phyloP scores from a whole-genome alignment of 2,888 invertebrate species.

The Vanessa cardui region DNA sequence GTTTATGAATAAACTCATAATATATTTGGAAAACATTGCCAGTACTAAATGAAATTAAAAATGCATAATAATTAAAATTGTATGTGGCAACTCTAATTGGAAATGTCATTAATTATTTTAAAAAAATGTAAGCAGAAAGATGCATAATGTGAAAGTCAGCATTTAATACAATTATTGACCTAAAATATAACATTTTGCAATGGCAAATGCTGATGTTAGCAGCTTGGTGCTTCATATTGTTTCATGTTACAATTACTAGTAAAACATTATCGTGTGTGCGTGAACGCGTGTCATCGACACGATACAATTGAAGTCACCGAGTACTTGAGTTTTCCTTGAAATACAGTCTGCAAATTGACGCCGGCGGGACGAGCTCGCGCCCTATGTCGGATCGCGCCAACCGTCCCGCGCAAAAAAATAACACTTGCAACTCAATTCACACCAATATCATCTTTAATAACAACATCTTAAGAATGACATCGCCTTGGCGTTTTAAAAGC shows the following conservation, averaged over 20 bases:
- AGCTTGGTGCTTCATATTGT: constrained; percentile 38
- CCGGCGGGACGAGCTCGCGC: constrained; percentile 61
- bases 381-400: constrained; percentile 69
- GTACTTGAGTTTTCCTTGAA: constrained; percentile 73
- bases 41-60: constrained; percentile 41
- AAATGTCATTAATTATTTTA: constrained; percentile 42
- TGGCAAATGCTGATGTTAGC: constrained; percentile 38
- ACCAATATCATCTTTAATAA: constrained; percentile 69
- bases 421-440: constrained; percentile 55
- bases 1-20: not conserved
- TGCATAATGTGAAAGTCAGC: constrained; percentile 61
- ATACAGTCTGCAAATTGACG: constrained; percentile 60
- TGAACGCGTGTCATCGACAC: constrained; percentile 47
- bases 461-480: constrained; percentile 62
- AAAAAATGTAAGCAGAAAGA: constrained; percentile 33
- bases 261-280: constrained; percentile 36
- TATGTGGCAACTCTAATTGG: constrained; percentile 57
- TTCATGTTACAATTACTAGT: constrained; percentile 22
- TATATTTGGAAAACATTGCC: constrained; percentile 52
- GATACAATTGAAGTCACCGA: constrained; percentile 57
- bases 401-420: constrained; percentile 74
- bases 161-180: constrained; percentile 53
- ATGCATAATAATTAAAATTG: constrained; percentile 27
- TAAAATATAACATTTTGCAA: constrained; percentile 42
- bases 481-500: constrained; percentile 58